Evolutionary conservation across 2,113 vertebrate species (phyloP), one percentile per base, ranked within the genome.

Genomic region (Orthonyx spaldingii): DNA sequence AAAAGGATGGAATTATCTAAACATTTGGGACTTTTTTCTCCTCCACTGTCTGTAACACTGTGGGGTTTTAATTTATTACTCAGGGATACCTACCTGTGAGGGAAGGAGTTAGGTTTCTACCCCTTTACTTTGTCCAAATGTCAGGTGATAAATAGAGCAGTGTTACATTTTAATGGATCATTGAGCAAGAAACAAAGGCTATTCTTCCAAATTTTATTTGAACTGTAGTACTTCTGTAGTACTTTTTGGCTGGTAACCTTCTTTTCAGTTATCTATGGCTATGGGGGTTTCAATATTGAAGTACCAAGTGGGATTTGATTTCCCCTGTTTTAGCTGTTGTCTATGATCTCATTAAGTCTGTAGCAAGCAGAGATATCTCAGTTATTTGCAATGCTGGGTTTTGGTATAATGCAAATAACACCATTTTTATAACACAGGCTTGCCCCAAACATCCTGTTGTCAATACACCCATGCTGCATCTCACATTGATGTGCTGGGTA

Each of bases 191-290:
- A 53, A 65, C 30, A 39, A 74, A 88, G 28, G 10, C 16, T 59
- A 35, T 44, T 63, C 3, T n/a, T 59, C 35, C 26, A 33, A 42
- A n/a, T 72, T 72, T 89, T 82, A 57, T 35, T 66, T 33, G 42
- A 57, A 8, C 4, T 10, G 1, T 30, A 64, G 6, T 16, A 37
- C 12, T 30, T 49, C 4, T 10, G 1, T 30, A 64, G 6, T 16
- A 37, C 12, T 30, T 49, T 57, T 52, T 55, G 56, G 44, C 32
- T 91, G 42, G 17, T 55, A 39, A 42, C 10, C 9, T 63, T 47
- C 16, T 66, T 87, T 41, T 64, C 39, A 33, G 27, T 52, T 77
- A 52, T 3, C 8, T 65, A 19, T 16, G 74, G 59, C 32, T 78
- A 2, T 6, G 8, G 30, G 23, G 4, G 5, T 16, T 53, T 82